Base-by-base conservation (phyloP, 2,888 invertebrate genomes). In the Acleris laterana region DNA sequence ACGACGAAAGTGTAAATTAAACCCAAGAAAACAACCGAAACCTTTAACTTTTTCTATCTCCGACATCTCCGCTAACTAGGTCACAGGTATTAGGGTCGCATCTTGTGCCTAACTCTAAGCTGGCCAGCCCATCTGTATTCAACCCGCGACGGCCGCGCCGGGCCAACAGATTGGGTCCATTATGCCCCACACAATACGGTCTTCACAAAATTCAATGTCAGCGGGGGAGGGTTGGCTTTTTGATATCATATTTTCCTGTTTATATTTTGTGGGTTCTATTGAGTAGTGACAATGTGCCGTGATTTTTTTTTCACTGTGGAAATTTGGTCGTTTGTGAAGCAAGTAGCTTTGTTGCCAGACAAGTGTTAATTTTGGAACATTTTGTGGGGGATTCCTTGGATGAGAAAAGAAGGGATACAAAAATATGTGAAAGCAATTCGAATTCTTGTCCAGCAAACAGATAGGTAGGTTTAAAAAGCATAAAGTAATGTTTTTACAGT, bases 201-300 rank as follows among this genome's bases (percentile, higher is more conserved):
- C 53, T 52, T 44, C 61, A 52, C 51, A 61, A 28, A 61, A 61
- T 51, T 61, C 61, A 61, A 61, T 61, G 61, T 44, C 61, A 48
- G 19, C 16, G 52, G 25, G 9, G 57, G 57, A 20, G 56, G 57
- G 44, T 57, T 25, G 25, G 42, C n/a, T 57, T 57, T 57, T 56
- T 46, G 56, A 61, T 55, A 22, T 59, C 53, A 64, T 56, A 55
- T 65, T 60, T 60, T 60, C 50, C 60, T 56, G 65, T 61, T 55
- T 28, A 60, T 56, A 50, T 50, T 65, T 50, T 50, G 60, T 32
- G 49, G 51, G 44, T n/a, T 13, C 42, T 20, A 9, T 9, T n/a
- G 51, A 25, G 25, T 49, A 11, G 53, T 22, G 42, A 56, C 55
- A 56, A 57, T 57, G 57, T 42, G 17, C 16, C 44, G 57, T 44